Evolutionary conservation across 2,888 invertebrate genomes (phyloP).

Genomic region (Drosophila parthenogenetica): DNA sequence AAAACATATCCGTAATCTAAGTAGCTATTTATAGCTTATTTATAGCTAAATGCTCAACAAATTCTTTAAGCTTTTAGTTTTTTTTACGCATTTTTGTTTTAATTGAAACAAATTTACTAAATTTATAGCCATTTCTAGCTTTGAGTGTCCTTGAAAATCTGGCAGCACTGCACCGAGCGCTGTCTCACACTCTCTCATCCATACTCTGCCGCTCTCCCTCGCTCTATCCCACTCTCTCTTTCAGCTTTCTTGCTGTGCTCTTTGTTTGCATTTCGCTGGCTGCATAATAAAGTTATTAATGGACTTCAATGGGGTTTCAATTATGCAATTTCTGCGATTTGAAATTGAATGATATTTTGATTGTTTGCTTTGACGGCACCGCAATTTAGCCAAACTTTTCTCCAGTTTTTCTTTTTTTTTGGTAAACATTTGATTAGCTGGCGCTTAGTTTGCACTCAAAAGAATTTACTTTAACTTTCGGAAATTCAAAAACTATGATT

Average conservation of each 20-base stretch:
- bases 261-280: slow-evolving; percentile 62
- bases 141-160: neutral
- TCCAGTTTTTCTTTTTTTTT: slow-evolving; percentile 23
- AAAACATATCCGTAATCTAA: too few relatives aligned
- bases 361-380: slow-evolving; percentile 57
- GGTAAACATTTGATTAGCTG: slow-evolving; percentile 33
- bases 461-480: slow-evolving; percentile 14
- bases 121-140: neutral
- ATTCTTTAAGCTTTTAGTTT: too few relatives aligned
- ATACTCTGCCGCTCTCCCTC: neutral
- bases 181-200: neutral
- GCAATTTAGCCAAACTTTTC: slow-evolving; percentile 1
- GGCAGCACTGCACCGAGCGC: neutral
- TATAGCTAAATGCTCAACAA: neutral
- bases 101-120: too few relatives aligned
- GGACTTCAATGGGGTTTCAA: slow-evolving; percentile 78
- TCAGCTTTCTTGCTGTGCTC: slow-evolving; percentile 16
- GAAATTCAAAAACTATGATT: neutral
- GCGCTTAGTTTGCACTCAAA: slow-evolving; percentile 33
- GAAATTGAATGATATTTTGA: slow-evolving; percentile 77
- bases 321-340: slow-evolving; percentile 79
- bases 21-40: neutral
- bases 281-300: slow-evolving; percentile 78
- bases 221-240: slow-evolving; percentile 7
- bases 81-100: too few relatives aligned